phyloP scores from a whole-genome alignment of 2,797 vertebrate genomes.

The Cirrhinus molitorella region DNA sequence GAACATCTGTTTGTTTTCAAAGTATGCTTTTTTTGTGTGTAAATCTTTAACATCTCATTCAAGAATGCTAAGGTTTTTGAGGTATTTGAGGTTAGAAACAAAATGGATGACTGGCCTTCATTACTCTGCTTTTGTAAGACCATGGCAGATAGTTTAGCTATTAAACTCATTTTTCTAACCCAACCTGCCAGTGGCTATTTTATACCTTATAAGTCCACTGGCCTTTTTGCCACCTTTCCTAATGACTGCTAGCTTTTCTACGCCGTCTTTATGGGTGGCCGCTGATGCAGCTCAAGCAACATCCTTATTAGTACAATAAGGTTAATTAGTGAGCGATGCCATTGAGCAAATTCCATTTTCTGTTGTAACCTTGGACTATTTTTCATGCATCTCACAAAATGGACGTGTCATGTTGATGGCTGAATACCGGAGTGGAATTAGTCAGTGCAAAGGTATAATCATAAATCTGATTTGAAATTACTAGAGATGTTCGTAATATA shows the following conservation, averaged over 20 bases:
- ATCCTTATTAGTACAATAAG: conserved; percentile 24
- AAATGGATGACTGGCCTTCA: neutral
- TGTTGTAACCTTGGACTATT: conserved; percentile 33
- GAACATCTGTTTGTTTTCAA: too few relatives aligned
- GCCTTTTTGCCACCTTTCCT: conserved; percentile 4
- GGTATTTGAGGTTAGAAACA: neutral
- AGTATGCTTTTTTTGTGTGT: too few relatives aligned
- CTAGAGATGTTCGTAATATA: conserved; percentile 1
- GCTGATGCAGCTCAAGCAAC: conserved; percentile 6
- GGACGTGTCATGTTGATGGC: neutral
- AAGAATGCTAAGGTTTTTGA: neutral
- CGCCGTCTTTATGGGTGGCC: neutral
- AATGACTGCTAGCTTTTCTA: conserved; percentile 20
- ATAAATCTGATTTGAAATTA: conserved; percentile 21
- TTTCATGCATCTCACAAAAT: conserved; percentile 33
- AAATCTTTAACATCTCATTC: neutral
- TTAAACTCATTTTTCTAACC: neutral
- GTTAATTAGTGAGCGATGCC: conserved; percentile 15
- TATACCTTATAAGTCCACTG: neutral
- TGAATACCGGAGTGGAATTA: conserved; percentile 23
- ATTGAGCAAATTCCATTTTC: conserved; percentile 39
- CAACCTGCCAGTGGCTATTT: conserved; percentile 3
- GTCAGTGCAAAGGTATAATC: conserved; percentile 36
- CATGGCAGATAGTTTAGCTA: neutral
- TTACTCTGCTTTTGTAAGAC: neutral